Evolutionary conservation across 2,888 invertebrate species (phyloP), one percentile per base, ranked within the genome.

Genomic region (Marasmarcha lunaedactyla): DNA sequence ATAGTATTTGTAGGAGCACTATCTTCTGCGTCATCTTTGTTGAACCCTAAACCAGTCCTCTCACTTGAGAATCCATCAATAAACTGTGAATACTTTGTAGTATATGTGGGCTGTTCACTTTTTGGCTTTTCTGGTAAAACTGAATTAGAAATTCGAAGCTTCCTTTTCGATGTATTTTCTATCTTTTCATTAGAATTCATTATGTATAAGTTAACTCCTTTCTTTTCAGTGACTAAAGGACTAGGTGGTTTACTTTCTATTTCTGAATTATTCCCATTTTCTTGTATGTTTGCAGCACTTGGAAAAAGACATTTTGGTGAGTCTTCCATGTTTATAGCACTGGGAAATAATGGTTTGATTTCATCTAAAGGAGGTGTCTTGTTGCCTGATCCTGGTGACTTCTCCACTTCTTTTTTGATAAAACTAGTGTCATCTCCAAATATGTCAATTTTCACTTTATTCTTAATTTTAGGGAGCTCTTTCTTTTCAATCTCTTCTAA

Each of bases 31-130:
- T 63, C 63, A 1, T 67, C 67, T 42, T 71, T 63, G 42, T 55
- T 68, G 37, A 85, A 85, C 0, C 85, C 85, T 47, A 86, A 56
- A 1, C 85, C 85, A 2, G 78, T 74, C 30, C 84, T 59, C 46
- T 81, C 84, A n/a, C 57, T 64, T 0, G 72, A 69, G 44, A 77
- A 73, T 0, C 74, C 77, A 50, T 85, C 85, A 11, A 83, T 71
- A 40, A 63, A 67, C 34, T 79, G 70, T 0, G 78, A 70, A 54
- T 85, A 85, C 44, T 83, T 81, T 0, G 81, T 84, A 0, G 83
- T 84, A 36, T 84, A 85, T 0, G 60, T 48, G 0, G 73, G 66
- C 2, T 59, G 51, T 46, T 71, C 71, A 1, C 43, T 45, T 35
- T 59, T 68, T 42, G 71, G 77, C 2, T 67, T 55, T 1, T 64